Percentiles rank a stretch among this genome's conserved stretches.
phyloP scores from a whole-genome alignment of 2,113 vertebrate genomes.

The Seriola aureovittata region DNA sequence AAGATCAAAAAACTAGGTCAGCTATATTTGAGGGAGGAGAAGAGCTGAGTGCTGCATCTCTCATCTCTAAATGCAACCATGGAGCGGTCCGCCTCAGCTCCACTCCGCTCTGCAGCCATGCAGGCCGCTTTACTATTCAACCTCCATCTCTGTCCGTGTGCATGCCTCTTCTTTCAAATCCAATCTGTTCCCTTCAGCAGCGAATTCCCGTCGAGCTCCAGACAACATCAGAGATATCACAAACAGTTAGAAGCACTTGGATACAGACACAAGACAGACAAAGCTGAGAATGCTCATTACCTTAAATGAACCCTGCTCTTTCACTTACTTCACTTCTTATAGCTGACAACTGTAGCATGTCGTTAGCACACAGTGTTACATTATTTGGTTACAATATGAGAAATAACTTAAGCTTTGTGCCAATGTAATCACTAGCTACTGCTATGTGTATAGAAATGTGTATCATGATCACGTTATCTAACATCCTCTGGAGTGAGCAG shows the following conservation, averaged over 20 bases:
- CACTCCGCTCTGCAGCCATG: conserved; percentile 46
- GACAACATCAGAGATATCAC: conserved; percentile 20
- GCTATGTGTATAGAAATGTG: conserved; percentile 24
- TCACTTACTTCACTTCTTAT: background rate
- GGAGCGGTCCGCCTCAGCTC: conserved; percentile 50
- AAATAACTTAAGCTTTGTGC: conserved; percentile 18
- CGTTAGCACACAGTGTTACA: background rate
- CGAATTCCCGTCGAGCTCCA: conserved; percentile 14
- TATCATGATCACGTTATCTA: conserved; percentile 60
- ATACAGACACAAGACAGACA: background rate
- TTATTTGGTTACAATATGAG: conserved; percentile 6
- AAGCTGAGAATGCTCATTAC: conserved; percentile 29
- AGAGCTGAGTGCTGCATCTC: conserved; percentile 63
- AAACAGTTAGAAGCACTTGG: conserved; percentile 1
- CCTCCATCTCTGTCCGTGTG: conserved; percentile 36
- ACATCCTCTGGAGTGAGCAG: conserved; percentile 60
- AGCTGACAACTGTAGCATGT: background rate
- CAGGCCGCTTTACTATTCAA: conserved; percentile 42
- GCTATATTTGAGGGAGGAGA: conserved; percentile 74
- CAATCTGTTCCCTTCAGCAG: conserved; percentile 19
- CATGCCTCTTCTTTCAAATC: conserved; percentile 28
- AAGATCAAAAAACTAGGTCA: conserved; percentile 78
- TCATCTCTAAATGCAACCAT: conserved; percentile 60
- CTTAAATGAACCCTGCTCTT: conserved; percentile 52
- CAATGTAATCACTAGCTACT: conserved; percentile 7